Evolutionary conservation across 2,888 invertebrate genomes (phyloP).

Genomic region (Ramazzottius varieornatus): DNA sequence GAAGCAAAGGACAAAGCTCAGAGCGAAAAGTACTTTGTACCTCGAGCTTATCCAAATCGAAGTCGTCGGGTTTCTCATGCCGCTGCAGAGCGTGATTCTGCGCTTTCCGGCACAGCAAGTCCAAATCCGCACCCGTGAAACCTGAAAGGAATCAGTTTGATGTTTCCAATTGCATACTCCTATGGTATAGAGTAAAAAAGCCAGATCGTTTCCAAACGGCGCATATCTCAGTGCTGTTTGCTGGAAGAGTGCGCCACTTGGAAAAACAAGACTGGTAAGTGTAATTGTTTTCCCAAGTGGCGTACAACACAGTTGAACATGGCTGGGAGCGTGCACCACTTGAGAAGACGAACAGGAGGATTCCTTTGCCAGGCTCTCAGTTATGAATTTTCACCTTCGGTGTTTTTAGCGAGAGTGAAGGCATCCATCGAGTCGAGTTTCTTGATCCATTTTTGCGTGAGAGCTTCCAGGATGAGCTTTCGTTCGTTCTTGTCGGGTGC

Average conservation of each 20-base stretch:
- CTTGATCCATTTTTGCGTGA: background rate
- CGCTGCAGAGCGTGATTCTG: background rate
- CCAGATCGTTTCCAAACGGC: too few relatives aligned
- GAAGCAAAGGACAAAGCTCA: too few relatives aligned
- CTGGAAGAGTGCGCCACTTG: too few relatives aligned
- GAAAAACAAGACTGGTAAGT: too few relatives aligned
- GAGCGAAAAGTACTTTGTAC: too few relatives aligned
- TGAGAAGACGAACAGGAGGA: too few relatives aligned
- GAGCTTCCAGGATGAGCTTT: background rate
- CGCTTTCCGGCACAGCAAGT: background rate
- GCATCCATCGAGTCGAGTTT: background rate
- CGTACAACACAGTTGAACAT: too few relatives aligned
- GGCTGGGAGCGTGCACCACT: too few relatives aligned
- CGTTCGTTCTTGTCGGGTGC: background rate
- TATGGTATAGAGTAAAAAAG: too few relatives aligned
- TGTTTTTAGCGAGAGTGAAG: background rate
- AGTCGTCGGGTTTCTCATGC: background rate
- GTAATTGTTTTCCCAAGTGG: too few relatives aligned
- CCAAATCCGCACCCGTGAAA: conserved; percentile 1
- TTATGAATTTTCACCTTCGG: background rate
- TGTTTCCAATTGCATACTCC: background rate
- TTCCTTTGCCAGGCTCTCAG: too few relatives aligned
- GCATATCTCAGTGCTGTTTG: too few relatives aligned
- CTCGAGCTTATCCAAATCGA: background rate
- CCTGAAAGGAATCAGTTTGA: background rate